Base-by-base conservation (phyloP, 2,113 vertebrate genomes). In the Cettia cetti region DNA sequence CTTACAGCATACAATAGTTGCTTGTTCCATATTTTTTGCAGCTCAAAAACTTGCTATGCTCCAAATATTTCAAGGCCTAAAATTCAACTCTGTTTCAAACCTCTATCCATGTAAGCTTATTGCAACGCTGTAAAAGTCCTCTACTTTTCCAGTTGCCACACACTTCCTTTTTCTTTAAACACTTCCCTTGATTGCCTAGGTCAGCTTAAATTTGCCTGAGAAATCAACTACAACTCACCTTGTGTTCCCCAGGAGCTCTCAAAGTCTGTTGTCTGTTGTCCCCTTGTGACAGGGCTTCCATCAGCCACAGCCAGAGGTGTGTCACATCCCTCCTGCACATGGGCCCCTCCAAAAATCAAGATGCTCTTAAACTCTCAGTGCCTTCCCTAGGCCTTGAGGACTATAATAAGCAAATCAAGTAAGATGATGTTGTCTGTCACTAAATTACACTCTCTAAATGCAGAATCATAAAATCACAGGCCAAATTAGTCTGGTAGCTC, bases 291-390 rank as follows among this genome's bases (percentile, higher is more conserved):
- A 8, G 0, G 16, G 44, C 18, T 64, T 39, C 15, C 75, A 78
- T 15, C 31, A 74, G 49, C 53, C 44, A 22, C 28, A 44, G n/a
- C 11, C 26, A 16, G 17, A 68, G 27, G 13, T 53, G 39, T 23
- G 20, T 53, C 42, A 28, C 8, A 0, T 24, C 44, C 22, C 42
- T 61, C 42, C 49, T 40, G 7, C 7, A 13, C 3, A 4, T 0
- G 3, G 26, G 2, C 31, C n/a, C 18, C 33, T 45, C 35, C 40
- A 64, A 35, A 77, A 64, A 78, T 8, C 15, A 59, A 72, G 45
- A 39, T 57, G 10, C 15, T 56, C n/a, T 47, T 53, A 39, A 84
- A 45, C 12, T 53, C 44, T 24, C 39, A 61, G 31, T 1, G 2
- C 9, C 77, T 77, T 15, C 28, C 17, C 22, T 40, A 3, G 27